These are phyloP conservation scores for Scartelaos histophorus DNA, from an alignment of 2,113 vertebrate genomes.

Conservation along the genomic window DNA sequence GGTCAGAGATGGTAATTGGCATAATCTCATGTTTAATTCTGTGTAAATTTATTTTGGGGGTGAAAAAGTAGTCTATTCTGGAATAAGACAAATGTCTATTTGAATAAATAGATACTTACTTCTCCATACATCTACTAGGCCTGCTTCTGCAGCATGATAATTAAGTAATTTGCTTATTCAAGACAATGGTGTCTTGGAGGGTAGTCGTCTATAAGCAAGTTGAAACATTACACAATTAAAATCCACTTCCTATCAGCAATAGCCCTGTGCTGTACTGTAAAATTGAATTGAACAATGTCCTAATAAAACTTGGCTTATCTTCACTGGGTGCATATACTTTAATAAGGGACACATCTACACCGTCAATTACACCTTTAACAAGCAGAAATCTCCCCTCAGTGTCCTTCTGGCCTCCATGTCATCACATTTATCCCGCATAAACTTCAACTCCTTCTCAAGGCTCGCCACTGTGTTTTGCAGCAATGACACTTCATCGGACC, in stretches of 20 bases:
- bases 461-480: no score
- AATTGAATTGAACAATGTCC: background rate
- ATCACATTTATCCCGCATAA: no score
- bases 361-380: conserved; percentile 4
- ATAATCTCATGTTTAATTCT: background rate
- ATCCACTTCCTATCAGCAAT: background rate
- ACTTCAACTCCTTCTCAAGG: no score
- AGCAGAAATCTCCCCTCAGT: background rate
- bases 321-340: conserved; percentile 3
- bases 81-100: background rate
- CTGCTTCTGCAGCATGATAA: background rate
- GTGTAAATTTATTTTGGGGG: background rate
- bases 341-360: background rate
- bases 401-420: background rate
- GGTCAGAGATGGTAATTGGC: background rate
- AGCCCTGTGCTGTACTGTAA: background rate
- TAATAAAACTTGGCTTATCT: background rate
- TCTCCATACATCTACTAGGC: conserved; percentile 5
- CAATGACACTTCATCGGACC: no score
- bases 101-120: conserved; percentile 1
- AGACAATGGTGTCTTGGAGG: background rate
- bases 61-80: background rate
- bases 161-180: conserved; percentile 9
- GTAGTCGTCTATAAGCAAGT: background rate
- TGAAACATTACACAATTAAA: conserved; percentile 4